These are phyloP conservation scores for Struthidea cinerea DNA, from an alignment of 2,113 vertebrate genomes.

Conservation along the genomic window DNA sequence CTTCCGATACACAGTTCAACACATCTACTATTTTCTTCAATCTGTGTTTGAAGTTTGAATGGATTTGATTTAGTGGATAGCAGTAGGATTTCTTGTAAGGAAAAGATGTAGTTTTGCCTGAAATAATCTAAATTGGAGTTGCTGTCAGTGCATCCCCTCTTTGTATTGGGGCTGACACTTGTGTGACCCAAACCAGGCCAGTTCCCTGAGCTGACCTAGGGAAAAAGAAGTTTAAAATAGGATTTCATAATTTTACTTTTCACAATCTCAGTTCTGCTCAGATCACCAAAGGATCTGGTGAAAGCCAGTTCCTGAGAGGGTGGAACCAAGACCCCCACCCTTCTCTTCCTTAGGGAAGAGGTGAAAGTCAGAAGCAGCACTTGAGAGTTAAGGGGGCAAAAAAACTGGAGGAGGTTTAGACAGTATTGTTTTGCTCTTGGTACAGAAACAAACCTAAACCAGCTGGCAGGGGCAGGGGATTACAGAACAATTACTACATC, in stretches of 20 bases:
- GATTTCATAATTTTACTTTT: not conserved
- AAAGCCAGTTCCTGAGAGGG: not conserved
- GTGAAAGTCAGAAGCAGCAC: not conserved
- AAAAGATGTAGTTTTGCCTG: not conserved
- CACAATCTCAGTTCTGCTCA: not conserved
- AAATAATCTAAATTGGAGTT: not conserved
- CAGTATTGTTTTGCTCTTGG: not conserved
- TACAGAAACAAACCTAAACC: not conserved
- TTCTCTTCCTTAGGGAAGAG: not conserved
- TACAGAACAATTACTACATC: not conserved
- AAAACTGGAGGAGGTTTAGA: not conserved
- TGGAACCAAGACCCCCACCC: not conserved
- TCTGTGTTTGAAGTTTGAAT: not conserved
- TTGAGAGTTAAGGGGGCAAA: not conserved
- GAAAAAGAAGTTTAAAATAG: not conserved
- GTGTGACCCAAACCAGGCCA: not conserved
- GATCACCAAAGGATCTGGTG: not conserved
- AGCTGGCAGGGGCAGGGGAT: not conserved
- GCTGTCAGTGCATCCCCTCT: not conserved
- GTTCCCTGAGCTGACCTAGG: not conserved
- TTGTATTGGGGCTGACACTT: not conserved
- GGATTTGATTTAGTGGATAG: not conserved
- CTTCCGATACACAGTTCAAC: not conserved
- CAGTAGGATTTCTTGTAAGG: not conserved
- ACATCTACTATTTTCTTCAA: not conserved